These are phyloP conservation scores for Andrena cerasifolii DNA, from an alignment of 1,140 invertebrate species.

Conservation along the genomic window DNA sequence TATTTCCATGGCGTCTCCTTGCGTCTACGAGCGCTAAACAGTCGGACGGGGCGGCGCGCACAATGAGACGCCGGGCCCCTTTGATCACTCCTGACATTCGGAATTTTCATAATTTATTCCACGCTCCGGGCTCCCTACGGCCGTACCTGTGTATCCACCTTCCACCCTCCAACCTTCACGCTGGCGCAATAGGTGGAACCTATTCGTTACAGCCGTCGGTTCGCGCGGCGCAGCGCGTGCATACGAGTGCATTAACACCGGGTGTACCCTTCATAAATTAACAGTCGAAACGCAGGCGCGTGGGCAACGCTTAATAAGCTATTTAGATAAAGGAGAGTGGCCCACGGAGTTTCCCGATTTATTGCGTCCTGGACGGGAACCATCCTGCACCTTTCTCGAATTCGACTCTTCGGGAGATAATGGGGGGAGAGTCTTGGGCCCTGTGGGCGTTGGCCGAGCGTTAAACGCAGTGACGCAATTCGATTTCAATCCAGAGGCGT, in stretches of 20 bases:
- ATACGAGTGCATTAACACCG: constrained; percentile 60
- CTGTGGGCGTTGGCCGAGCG: not conserved
- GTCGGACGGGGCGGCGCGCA: constrained; percentile 49
- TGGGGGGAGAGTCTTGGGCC: not conserved
- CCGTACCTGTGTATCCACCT: constrained; percentile 13
- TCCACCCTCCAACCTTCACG: not conserved
- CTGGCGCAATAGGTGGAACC: constrained; percentile 46
- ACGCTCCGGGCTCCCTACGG: constrained; percentile 40
- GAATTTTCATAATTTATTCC: constrained; percentile 77
- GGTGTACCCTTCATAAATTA: constrained; percentile 67
- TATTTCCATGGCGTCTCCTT: constrained; percentile 49
- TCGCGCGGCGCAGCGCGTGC: constrained; percentile 44
- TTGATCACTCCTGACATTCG: constrained; percentile 76
- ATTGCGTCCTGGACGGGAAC: constrained; percentile 32
- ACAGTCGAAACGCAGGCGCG: constrained; percentile 59
- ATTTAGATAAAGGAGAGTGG: constrained; percentile 59
- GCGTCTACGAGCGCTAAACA: constrained; percentile 65
- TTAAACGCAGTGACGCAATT: not conserved
- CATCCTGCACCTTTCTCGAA: not conserved
- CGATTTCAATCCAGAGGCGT: no score
- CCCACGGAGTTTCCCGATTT: constrained; percentile 57
- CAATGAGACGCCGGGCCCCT: constrained; percentile 71
- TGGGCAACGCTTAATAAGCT: constrained; percentile 67
- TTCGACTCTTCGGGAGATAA: not conserved
- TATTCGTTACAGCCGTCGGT: constrained; percentile 59